Evolutionary conservation across 2,888 invertebrate species (phyloP).

Genomic region (Anoncus sp.): DNA sequence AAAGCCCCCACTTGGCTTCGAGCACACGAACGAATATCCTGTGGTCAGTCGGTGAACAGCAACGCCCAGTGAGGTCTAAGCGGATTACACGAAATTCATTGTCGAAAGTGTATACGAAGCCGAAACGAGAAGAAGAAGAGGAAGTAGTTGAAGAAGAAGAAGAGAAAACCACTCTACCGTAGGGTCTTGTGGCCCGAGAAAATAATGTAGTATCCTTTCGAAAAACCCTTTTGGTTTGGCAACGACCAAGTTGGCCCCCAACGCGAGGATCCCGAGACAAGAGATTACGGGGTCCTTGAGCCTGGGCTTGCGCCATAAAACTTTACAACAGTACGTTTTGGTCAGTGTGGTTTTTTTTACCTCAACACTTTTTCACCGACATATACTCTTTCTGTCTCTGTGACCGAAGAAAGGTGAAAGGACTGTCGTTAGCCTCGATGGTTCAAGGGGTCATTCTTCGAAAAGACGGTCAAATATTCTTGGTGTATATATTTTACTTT

Average conservation of each 20-base stretch:
- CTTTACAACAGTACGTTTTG: constrained; percentile 72
- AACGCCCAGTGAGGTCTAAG: constrained; percentile 56
- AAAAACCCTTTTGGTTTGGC: constrained; percentile 68
- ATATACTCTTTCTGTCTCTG: constrained; percentile 23
- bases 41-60: constrained; percentile 67
- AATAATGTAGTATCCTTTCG: constrained; percentile 58
- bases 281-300: constrained; percentile 67
- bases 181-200: constrained; percentile 29
- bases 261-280: constrained; percentile 33
- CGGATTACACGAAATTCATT: constrained; percentile 71
- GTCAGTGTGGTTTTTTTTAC: constrained; percentile 73
- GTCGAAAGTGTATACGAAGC: constrained; percentile 44
- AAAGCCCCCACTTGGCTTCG: too few species aligned
- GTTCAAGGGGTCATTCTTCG: constrained; percentile 18
- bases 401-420: constrained; percentile 62
- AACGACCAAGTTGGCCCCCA: constrained; percentile 48
- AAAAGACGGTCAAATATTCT: constrained; percentile 6
- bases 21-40: constrained; percentile 70
- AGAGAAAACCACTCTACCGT: constrained; percentile 24
- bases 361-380: constrained; percentile 36
- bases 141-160: constrained; percentile 1
- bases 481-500: constrained; percentile 11
- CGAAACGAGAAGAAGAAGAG: constrained; percentile 15
- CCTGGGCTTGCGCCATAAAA: constrained; percentile 70
- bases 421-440: constrained; percentile 30